A percentile compares a stretch with the other conserved stretches of the same genome.
Conservation (phyloP, 2,113 vertebrate species). For the Myotis brandtii region DNA sequence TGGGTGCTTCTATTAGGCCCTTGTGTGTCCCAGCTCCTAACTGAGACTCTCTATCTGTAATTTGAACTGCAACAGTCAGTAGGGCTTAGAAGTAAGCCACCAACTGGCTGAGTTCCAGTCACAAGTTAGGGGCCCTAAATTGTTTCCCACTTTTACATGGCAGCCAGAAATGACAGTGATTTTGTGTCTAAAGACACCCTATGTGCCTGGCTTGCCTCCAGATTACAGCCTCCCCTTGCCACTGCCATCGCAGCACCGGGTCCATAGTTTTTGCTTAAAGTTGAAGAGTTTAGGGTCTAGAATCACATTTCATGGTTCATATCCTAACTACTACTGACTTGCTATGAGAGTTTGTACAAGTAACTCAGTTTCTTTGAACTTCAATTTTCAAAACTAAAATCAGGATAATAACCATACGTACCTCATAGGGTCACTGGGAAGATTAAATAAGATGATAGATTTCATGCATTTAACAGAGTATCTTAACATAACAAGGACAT, state of each 20-base stretch:
- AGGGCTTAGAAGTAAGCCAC: neutral
- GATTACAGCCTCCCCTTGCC: neutral
- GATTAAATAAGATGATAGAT: neutral
- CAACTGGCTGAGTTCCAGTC: neutral
- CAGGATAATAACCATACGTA: neutral
- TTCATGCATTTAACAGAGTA: neutral
- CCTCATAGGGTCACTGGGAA: neutral
- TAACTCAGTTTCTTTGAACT: neutral
- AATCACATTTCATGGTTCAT: neutral
- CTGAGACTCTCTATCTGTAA: neutral
- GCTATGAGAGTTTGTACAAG: neutral
- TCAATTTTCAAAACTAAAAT: constrained; percentile 20
- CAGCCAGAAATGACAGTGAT: neutral
- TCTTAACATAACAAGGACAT: neutral
- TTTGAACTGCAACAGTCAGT: neutral
- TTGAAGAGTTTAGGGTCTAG: neutral
- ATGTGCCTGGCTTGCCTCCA: neutral
- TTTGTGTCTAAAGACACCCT: neutral
- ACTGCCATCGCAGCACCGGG: neutral
- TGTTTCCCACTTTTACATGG: neutral
- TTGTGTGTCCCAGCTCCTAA: neutral
- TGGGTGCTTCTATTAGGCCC: neutral
- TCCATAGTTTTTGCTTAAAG: neutral
- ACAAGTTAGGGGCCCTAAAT: neutral
- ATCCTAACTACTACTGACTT: neutral